Conservation (phyloP, 2,888 invertebrate species). For the Rosalia funebris region DNA sequence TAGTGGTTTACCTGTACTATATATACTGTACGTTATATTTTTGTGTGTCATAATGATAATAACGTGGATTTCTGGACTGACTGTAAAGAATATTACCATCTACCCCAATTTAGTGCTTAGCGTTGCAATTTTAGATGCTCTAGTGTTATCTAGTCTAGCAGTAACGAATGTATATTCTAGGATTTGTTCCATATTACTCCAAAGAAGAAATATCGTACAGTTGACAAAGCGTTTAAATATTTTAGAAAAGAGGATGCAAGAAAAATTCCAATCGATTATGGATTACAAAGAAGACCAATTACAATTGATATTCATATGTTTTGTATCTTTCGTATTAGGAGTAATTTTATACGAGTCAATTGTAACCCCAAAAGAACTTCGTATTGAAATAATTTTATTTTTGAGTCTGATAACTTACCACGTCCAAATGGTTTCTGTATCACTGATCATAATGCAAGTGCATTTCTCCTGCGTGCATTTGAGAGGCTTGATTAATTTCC, state of each 20-base stretch:
- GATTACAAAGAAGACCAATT: slow-evolving; percentile 7
- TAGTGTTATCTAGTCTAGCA: background rate
- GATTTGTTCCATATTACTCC: slow-evolving; percentile 19
- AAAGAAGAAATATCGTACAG: slow-evolving; percentile 23
- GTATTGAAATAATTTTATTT: background rate
- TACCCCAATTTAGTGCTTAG: background rate
- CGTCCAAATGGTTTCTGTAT: slow-evolving; percentile 6
- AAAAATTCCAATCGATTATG: slow-evolving; percentile 18
- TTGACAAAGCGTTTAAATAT: slow-evolving; percentile 17
- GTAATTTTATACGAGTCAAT: slow-evolving; percentile 2
- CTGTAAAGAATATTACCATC: background rate
- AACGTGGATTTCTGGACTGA: background rate
- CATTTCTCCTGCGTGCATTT: slow-evolving; percentile 28
- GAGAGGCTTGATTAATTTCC: slow-evolving; percentile 14
- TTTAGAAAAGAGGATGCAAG: slow-evolving; percentile 26
- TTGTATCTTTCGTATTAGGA: background rate
- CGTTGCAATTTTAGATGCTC: background rate
- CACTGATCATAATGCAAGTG: slow-evolving; percentile 24
- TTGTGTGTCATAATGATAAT: slow-evolving; percentile 16
- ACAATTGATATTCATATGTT: background rate
- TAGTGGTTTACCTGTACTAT: slow-evolving; percentile 31
- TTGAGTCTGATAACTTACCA: background rate
- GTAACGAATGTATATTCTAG: slow-evolving; percentile 18
- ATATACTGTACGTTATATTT: slow-evolving; percentile 24
- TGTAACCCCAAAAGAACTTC: background rate